Evolutionary conservation across 2,888 invertebrate species (phyloP), one percentile per base, ranked within the genome.

Genomic region (Idaea aversata): DNA sequence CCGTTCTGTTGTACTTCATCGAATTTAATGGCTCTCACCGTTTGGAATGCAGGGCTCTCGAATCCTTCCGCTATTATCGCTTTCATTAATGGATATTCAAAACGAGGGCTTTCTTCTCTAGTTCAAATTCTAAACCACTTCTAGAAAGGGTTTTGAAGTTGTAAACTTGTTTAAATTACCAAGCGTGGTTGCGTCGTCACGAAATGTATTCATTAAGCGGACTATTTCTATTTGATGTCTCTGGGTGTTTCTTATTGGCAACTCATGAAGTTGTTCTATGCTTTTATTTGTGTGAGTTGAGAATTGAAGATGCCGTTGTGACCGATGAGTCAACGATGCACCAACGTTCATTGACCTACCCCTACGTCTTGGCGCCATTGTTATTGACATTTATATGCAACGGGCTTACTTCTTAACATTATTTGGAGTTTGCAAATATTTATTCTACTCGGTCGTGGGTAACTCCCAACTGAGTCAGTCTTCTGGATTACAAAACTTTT

Each of bases 261-360:
- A 47, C 47, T 47, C 10, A 47, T 47, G 10, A 6, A 47, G 47
- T 47, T 47, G 60, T 65, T 63, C 66, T 68, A 68, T 61, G 66
- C 57, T 61, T 65, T 59, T 65, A 67, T 63, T 66, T 64, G 66
- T 67, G 38, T 67, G 65, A 70, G 74, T 75, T 71, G 70, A 63
- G 75, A 78, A 78, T 77, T 78, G 76, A 73, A 84, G 84, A 81
- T 81, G 76, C 73, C 75, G 72, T 76, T 76, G 74, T 81, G 84
- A 78, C 75, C 77, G 81, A 80, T 90, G 90, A 90, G 72, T 90
- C 90, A 89, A 76, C 81, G 75, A 79, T 78, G 81, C 77, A 76
- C 71, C 77, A 73, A 81, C 83, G 91, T 87, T 88, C 89, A 78
- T 82, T 84, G 89, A 90, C 88, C 90, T 84, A 80, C 81, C 81